Percentiles rank a stretch among this genome's conserved stretches.
These are phyloP conservation scores for Arnoldichthys spilopterus DNA, from an alignment of 2,797 vertebrate species.

Conservation along the genomic window DNA sequence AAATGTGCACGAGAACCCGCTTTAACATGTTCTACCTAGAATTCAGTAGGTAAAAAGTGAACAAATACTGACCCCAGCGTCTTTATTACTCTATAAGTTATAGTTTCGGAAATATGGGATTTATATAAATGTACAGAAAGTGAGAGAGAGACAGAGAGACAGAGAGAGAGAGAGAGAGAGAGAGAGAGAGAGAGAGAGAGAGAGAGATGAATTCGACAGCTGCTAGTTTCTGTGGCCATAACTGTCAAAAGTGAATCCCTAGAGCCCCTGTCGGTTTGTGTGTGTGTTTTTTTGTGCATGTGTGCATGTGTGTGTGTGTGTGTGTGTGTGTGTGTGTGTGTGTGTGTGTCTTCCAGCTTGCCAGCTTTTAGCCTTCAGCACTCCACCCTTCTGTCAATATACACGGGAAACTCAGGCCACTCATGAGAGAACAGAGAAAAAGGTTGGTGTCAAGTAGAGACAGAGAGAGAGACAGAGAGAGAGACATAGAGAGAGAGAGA, in stretches of 20 bases:
- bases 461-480: neutral
- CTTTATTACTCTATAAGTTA: too few species aligned
- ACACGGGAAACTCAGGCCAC: neutral
- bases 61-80: too few species aligned
- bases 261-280: neutral
- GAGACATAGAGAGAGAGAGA: too few species aligned
- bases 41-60: too few species aligned
- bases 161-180: too few species aligned
- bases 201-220: too few species aligned
- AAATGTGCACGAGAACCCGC: too few species aligned
- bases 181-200: neutral
- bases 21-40: too few species aligned
- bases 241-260: neutral
- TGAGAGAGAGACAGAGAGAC: too few species aligned
- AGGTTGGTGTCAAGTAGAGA: neutral
- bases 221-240: too few species aligned
- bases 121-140: too few species aligned
- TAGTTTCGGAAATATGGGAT: too few species aligned
- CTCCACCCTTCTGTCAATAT: neutral
- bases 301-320: neutral
- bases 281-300: neutral
- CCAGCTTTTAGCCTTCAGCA: neutral
- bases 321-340: slow-evolving; percentile 14
- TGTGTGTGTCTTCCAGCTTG: neutral
- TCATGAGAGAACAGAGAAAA: neutral